These are phyloP conservation scores for Takifugu flavidus DNA, from an alignment of 2,113 vertebrate species.

Conservation along the genomic window DNA sequence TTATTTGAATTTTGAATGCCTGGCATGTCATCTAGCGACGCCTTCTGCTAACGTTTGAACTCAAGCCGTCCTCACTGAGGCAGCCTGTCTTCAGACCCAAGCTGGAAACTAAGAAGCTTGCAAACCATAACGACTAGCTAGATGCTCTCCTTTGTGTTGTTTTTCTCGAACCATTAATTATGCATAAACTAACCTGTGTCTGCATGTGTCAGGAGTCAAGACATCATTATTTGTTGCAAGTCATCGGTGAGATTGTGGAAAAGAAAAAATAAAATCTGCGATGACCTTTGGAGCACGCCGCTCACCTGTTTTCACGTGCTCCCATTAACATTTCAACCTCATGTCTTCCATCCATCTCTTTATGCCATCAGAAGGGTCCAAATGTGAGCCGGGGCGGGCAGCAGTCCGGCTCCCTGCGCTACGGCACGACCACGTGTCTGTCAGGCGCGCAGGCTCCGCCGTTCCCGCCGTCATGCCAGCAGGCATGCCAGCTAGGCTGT, in stretches of 20 bases:
- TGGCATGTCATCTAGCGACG: slow-evolving; percentile 3
- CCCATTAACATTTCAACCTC: slow-evolving; percentile 24
- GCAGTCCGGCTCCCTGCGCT: slow-evolving; percentile 57
- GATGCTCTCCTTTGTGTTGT: too few species aligned
- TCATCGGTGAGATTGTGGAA: too few species aligned
- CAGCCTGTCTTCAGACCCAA: too few species aligned
- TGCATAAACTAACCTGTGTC: too few species aligned
- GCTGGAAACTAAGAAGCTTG: too few species aligned
- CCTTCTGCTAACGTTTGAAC: slow-evolving; percentile 16
- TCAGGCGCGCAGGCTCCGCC: slow-evolving; percentile 39
- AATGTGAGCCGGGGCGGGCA: slow-evolving; percentile 54
- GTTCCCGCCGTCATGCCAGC: slow-evolving; percentile 43
- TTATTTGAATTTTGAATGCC: slow-evolving; percentile 36
- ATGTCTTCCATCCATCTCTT: slow-evolving; percentile 42
- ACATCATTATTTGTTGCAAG: too few species aligned
- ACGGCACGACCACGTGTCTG: slow-evolving; percentile 50
- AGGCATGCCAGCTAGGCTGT: slow-evolving; percentile 53
- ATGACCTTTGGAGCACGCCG: too few species aligned
- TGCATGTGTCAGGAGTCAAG: too few species aligned
- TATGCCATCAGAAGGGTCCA: slow-evolving; percentile 56
- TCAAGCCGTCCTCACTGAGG: neutral
- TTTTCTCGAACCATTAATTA: too few species aligned
- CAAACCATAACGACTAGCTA: too few species aligned
- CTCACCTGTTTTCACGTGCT: too few species aligned
- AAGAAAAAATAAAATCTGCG: too few species aligned